phyloP scores from a whole-genome alignment of 2,113 vertebrate species.

The Trochalopteron elliotii region DNA sequence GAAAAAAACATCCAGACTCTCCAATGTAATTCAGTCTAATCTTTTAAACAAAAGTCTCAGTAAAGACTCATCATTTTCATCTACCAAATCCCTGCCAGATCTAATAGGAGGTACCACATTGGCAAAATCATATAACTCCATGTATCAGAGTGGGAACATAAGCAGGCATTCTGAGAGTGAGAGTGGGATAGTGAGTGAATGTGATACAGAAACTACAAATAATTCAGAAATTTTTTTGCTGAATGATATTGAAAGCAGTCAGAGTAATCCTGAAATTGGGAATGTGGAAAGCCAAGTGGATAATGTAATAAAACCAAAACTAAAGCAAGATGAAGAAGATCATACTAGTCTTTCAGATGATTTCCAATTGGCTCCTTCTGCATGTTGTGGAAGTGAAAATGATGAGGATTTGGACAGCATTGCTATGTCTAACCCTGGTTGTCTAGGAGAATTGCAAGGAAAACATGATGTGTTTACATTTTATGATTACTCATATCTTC shows the following conservation, averaged over 20 bases:
- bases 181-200: conserved; percentile 91
- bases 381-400: conserved; percentile 63
- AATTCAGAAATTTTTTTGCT: conserved; percentile 81
- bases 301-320: conserved; percentile 65
- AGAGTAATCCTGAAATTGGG: conserved; percentile 64
- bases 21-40: conserved; percentile 66
- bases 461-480: conserved; percentile 77
- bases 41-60: conserved; percentile 84
- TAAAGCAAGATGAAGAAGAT: conserved; percentile 62
- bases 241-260: conserved; percentile 67
- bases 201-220: conserved; percentile 82
- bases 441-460: conserved; percentile 71
- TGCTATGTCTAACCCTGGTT: conserved; percentile 41
- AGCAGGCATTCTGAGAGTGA: conserved; percentile 87
- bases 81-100: conserved; percentile 89
- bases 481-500: conserved; percentile 83
- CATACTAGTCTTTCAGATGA: conserved; percentile 50
- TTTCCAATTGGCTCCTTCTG: conserved; percentile 62
- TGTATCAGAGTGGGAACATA: conserved; percentile 72
- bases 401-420: conserved; percentile 63
- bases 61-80: conserved; percentile 92
- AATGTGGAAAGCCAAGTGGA: conserved; percentile 56
- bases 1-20: conserved; percentile 60
- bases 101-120: conserved; percentile 74
- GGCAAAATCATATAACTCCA: conserved; percentile 46